phyloP scores from a whole-genome alignment of 2,888 invertebrate species.

The Metacarcinus magister region DNA sequence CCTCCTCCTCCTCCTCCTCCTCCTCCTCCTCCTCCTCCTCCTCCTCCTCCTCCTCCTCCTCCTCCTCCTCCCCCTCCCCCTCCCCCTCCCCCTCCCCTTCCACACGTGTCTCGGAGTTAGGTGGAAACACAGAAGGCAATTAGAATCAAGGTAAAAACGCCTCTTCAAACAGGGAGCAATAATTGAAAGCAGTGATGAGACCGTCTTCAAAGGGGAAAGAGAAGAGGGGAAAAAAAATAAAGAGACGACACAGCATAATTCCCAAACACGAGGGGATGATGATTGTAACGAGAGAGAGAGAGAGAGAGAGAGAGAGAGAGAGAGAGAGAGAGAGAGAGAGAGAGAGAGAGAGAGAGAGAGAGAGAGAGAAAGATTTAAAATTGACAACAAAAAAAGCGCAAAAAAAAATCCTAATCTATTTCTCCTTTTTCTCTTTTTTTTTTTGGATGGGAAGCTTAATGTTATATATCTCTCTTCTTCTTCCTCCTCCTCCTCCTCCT shows the following conservation, averaged over 20 bases:
- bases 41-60: not conserved
- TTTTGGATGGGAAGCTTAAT: not conserved
- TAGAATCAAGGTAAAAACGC: not conserved
- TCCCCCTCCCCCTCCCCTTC: not conserved
- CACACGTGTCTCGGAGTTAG: not conserved
- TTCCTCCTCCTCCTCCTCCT: slow-evolving; percentile 5
- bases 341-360: slow-evolving; percentile 55
- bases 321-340: slow-evolving; percentile 54
- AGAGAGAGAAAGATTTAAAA: slow-evolving; percentile 1
- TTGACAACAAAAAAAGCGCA: too few relatives aligned
- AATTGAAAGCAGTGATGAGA: not conserved
- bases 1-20: not conserved
- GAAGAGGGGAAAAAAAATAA: slow-evolving; percentile 42
- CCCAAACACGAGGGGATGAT: too few relatives aligned
- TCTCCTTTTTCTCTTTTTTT: not conserved
- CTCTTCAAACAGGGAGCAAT: not conserved
- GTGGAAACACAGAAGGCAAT: not conserved
- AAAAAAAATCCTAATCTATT: not conserved
- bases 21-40: not conserved
- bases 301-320: slow-evolving; percentile 56
- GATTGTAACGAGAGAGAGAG: slow-evolving; percentile 59
- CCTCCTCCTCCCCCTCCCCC: not conserved
- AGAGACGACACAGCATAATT: not conserved
- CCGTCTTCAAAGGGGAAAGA: not conserved
- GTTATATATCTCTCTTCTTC: not conserved